Evolutionary conservation across 2,797 vertebrate genomes (phyloP), one percentile per base, ranked within the genome.

Genomic region (Neoniphon sammara): DNA sequence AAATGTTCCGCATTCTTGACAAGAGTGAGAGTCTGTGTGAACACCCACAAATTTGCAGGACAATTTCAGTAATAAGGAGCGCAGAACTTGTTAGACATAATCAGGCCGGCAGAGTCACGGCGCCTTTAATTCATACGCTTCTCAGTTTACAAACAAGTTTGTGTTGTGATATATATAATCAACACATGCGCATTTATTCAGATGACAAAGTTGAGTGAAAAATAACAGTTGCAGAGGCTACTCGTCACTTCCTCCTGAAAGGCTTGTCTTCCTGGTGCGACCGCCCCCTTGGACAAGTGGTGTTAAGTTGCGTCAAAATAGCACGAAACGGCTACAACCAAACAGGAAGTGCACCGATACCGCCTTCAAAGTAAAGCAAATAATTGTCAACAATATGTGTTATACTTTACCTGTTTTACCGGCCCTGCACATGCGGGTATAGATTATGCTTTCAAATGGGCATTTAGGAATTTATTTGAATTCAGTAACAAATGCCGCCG

Each of bases 201-300:
- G 76, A 72, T 77, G 78, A 70, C 36, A 87, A 87, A 90, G 77
- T 92, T 90, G 80, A 85, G 62, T 20, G 74, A 85, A 82, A 87
- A 88, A 86, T 87, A 91, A 91, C 88, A 91, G 88, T 91, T 88
- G 88, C 78, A 77, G 73, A 75, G 64, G 58, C 44, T 30, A 55
- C 78, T 92, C 96, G 95, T 97, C 95, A 96, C 94, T 96, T 96
- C 95, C 96, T 95, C 88, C 80, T 60, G 75, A 87, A 62, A 87
- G 85, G 80, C 86, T 47, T 44, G 87, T 81, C 91, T 95, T 95
- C 95, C 94, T 94, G 91, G 82, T 91, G 85, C 84, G 73, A 92
- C 87, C 92, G 91, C 90, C 83, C 57, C 46, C 54, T 67, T 55
- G 57, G 53, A 54, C 78, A 70, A 77, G 47, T 52, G 30, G n/a